A percentile compares a stretch with the other conserved stretches of the same genome.
phyloP scores from a whole-genome alignment of 2,113 vertebrate genomes.

The Protobothrops mucrosquamatus region DNA sequence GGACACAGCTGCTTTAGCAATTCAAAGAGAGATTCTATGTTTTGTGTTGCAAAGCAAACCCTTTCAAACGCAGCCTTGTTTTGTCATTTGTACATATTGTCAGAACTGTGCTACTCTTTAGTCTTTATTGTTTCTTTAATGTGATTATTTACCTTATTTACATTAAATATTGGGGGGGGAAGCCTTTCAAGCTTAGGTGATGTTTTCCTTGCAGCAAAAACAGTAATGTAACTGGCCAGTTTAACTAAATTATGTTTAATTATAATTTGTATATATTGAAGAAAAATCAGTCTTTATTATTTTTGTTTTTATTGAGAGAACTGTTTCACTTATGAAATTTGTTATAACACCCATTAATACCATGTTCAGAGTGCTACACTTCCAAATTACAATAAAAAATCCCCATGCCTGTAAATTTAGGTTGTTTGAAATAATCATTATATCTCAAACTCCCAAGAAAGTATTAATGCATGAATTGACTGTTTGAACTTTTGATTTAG shows the following conservation, averaged over 20 bases:
- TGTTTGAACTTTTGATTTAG: slow-evolving; percentile 59
- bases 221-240: background rate
- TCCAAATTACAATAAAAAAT: background rate
- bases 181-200: background rate
- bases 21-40: background rate
- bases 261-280: background rate
- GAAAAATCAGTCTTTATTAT: background rate
- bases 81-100: background rate
- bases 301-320: background rate
- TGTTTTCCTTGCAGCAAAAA: background rate
- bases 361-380: background rate
- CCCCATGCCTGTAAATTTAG: background rate
- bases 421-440: background rate
- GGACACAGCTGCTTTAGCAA: background rate
- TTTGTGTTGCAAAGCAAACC: background rate
- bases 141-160: background rate
- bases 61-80: background rate
- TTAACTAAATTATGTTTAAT: background rate
- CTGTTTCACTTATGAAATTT: background rate
- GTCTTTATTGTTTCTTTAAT: background rate
- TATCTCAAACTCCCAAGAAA: background rate
- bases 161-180: background rate
- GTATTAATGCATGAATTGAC: background rate
- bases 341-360: background rate
- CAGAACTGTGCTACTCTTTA: background rate